Evolutionary conservation across 2,797 vertebrate species (phyloP), one percentile per base, ranked within the genome.

Genomic region (Alosa sapidissima): DNA sequence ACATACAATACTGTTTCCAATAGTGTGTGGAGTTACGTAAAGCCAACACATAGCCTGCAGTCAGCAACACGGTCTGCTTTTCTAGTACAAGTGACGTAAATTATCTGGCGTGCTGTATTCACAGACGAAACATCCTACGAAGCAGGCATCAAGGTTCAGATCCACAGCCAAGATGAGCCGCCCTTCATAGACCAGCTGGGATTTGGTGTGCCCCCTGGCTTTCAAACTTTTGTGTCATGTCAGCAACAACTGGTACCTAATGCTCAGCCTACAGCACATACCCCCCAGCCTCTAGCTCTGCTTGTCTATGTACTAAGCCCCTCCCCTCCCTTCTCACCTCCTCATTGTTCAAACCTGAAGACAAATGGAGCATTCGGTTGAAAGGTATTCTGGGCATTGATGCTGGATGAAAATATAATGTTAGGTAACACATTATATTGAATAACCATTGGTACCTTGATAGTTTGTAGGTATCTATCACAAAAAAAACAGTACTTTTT

Each of bases 141-240:
- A 94, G 97, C 95, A 5, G 98, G 98, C 83, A 94, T 99, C 93
- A 97, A 97, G 92, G 97, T 98, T 93, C 98, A 99, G 94, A 97
- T 98, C 93, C 98, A 99, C 95, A 96, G 95, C 91, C 98, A 99
- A 93, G 94, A 97, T 0, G 97, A 99, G 92, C 97, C 97, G 0
- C 97, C 97, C 41, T 95, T 96, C 94, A 97, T 98, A 41, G 97
- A 97, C 91, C 97, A 99, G 92, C 92, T 98, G 93, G 98, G 97
- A 91, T 99, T 99, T 1, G 96, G 96, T 92, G 95, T 96, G 91
- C 94, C 95, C 86, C 96, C 96, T 90, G 96, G 96, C 96, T 96
- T 96, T 95, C 96, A 96, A 94, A 96, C 96, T 89, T 96, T 96
- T 94, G 96, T 96, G 91, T 96, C 96, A 93, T 96, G 96, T 94